Base-by-base conservation (phyloP, 2,797 vertebrate species). In the Lacerta agilis region DNA sequence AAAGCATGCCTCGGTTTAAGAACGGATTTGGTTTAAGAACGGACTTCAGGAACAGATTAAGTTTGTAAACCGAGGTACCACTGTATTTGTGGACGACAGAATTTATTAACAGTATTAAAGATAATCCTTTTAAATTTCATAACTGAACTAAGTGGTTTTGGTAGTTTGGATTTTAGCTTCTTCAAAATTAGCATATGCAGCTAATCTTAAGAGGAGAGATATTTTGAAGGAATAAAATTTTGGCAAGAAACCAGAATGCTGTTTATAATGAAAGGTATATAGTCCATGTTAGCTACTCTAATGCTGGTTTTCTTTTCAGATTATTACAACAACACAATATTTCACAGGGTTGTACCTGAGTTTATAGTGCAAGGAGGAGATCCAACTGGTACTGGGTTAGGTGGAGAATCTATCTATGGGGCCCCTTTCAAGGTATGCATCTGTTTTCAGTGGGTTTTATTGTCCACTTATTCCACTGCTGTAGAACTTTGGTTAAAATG, bases 341-440 rank as follows among this genome's bases (percentile, higher is more conserved):
- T 99, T 96, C 99, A 99, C 93, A 95, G 99, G 89, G 98, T 99
- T 94, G 98, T 99, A 17, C 98, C 94, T 58, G 99, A 98, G 0
- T 99, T 99, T 94, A 98, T 99, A 89, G 95, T 99, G 81, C 99
- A 99, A 94, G 99, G 99, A 0, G 99, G 99, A 82, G 99, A 99
- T 95, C 98, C 99, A 33, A 98, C 98, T 45, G 98, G 98, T 82
- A 98, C 98, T 10, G 99, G 99, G 20, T 90, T 94, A 17, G 99
- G 99, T 15, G 99, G 99, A 92, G 98, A 99, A 43, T 99, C 99
- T 20, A 83, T 99, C 82, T 99, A 98, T 36, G 98, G 99, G 49
- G 96, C 95, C 1, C 97, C 98, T 1, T 99, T 99, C 93, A 99
- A 98, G 97, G 99, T 99, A 86, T 10, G 79, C 36, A 18, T 86